These are phyloP conservation scores for Pterostichus niger DNA, from an alignment of 2,888 invertebrate genomes.

Conservation along the genomic window DNA sequence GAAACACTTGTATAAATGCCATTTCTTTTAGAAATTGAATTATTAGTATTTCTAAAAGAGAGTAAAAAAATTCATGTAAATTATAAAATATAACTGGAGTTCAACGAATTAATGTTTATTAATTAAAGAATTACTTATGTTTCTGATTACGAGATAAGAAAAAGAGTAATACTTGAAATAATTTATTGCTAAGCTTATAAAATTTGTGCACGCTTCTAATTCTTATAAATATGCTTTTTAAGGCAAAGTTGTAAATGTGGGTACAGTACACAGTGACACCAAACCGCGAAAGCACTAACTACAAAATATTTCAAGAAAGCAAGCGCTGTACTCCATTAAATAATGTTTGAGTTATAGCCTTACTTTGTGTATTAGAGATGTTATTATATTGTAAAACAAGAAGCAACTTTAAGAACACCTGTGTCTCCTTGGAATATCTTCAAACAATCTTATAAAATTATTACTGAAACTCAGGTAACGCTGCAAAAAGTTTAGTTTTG, in stretches of 20 bases:
- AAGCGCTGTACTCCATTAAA: slow-evolving; percentile 36
- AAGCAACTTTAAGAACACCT: slow-evolving; percentile 37
- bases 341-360: slow-evolving; percentile 56
- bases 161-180: background rate
- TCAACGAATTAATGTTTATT: background rate
- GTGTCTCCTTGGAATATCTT: slow-evolving; percentile 23
- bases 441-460: slow-evolving; percentile 30
- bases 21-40: background rate
- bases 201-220: slow-evolving; percentile 15
- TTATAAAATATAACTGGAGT: background rate
- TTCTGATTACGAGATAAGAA: background rate
- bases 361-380: slow-evolving; percentile 58
- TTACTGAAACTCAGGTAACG: slow-evolving; percentile 19
- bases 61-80: slow-evolving; percentile 2
- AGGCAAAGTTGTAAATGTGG: slow-evolving; percentile 10
- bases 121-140: background rate
- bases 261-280: slow-evolving; percentile 19
- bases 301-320: slow-evolving; percentile 54
- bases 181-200: slow-evolving; percentile 9
- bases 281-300: background rate
- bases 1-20: background rate
- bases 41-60: background rate
- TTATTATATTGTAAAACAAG: slow-evolving; percentile 59
- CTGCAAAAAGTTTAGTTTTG: slow-evolving; percentile 10
- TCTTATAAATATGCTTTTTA: slow-evolving; percentile 22